phyloP scores from a whole-genome alignment of 2,797 vertebrate species.

The Enteromius unitaeniatus region DNA sequence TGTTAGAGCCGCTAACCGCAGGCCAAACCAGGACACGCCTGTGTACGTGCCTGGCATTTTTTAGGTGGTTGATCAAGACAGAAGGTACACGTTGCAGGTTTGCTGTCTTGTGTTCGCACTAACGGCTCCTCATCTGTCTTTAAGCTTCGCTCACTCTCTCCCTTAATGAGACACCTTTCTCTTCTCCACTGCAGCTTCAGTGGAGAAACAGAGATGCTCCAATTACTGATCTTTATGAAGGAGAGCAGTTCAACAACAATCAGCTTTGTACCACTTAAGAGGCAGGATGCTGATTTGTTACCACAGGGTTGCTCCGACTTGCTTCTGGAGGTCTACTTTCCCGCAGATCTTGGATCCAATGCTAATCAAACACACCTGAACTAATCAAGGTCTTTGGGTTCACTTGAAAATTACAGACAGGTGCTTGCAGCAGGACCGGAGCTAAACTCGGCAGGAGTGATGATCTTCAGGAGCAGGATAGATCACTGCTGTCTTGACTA shows the following conservation, averaged over 20 bases:
- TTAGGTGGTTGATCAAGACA: constrained; percentile 28
- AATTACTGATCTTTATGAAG: constrained; percentile 19
- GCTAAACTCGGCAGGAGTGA: constrained; percentile 19
- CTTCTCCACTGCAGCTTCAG: not conserved
- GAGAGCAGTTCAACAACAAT: constrained; percentile 37
- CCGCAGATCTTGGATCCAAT: constrained; percentile 3
- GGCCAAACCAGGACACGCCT: constrained; percentile 14
- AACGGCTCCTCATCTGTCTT: constrained; percentile 33
- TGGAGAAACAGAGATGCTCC: constrained; percentile 18
- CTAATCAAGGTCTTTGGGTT: constrained; percentile 46
- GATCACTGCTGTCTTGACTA: constrained; percentile 16
- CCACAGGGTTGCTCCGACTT: constrained; percentile 17
- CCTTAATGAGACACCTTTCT: constrained; percentile 27
- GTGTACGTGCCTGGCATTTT: constrained; percentile 29
- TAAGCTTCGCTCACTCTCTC: constrained; percentile 9
- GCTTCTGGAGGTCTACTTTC: constrained; percentile 20
- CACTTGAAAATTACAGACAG: constrained; percentile 37
- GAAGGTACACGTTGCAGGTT: not conserved
- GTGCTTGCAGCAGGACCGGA: constrained; percentile 19
- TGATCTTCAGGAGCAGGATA: constrained; percentile 26
- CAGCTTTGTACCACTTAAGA: constrained; percentile 21
- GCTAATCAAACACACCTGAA: constrained; percentile 34
- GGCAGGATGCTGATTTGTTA: constrained; percentile 39
- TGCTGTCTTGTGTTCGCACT: not conserved
- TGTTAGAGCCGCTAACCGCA: constrained; percentile 47